phyloP scores from a whole-genome alignment of 2,113 vertebrate species.

The Ursus arctos region DNA sequence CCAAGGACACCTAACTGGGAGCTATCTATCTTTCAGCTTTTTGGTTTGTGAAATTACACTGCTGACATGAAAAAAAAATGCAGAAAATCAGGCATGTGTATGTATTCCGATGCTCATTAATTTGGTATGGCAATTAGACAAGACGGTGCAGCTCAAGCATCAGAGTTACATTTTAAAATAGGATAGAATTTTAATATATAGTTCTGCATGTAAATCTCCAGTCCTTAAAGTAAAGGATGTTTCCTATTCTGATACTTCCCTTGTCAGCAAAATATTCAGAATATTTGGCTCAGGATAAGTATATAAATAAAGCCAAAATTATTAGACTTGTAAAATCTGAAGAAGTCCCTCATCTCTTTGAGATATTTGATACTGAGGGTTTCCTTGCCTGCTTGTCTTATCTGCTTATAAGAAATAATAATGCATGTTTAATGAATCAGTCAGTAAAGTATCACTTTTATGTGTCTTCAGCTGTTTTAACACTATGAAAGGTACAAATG shows the following conservation, averaged over 20 bases:
- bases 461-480: not conserved
- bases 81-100: not conserved
- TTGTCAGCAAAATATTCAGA: slow-evolving; percentile 5
- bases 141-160: not conserved
- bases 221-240: not conserved
- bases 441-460: not conserved
- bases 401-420: slow-evolving; percentile 26
- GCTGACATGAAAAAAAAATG: slow-evolving; percentile 26
- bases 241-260: not conserved
- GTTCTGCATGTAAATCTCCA: not conserved
- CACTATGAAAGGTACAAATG: not conserved
- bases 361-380: not conserved
- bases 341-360: not conserved
- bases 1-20: not conserved
- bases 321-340: not conserved
- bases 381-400: not conserved
- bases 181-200: not conserved
- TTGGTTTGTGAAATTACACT: not conserved
- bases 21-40: not conserved
- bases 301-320: not conserved
- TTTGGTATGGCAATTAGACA: slow-evolving; percentile 41
- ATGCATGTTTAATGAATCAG: not conserved
- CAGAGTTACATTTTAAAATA: not conserved
- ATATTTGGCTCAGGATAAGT: slow-evolving; percentile 26
- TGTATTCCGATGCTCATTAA: not conserved